Percentiles rank a stretch among this genome's conserved stretches.
Conservation (phyloP, 2,888 invertebrate species). For the Trichacis sp. region DNA sequence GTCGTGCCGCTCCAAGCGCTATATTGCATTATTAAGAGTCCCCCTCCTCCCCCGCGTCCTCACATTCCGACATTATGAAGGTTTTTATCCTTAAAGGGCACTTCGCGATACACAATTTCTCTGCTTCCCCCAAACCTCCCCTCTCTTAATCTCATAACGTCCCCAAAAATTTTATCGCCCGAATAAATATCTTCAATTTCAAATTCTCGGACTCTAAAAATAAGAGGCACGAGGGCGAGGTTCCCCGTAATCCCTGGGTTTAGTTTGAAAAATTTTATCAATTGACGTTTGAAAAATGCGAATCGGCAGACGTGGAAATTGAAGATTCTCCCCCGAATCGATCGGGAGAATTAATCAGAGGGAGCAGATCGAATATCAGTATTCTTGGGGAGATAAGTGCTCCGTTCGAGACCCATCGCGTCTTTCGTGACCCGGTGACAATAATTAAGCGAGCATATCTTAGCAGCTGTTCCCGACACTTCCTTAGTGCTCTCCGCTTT, state of each 20-base stretch:
- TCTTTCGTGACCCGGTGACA: slow-evolving; percentile 17
- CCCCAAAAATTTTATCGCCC: too few relatives aligned
- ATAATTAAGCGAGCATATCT: slow-evolving; percentile 40
- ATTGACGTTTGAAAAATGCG: background rate
- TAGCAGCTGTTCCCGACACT: slow-evolving; percentile 39
- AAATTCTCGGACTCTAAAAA: too few relatives aligned
- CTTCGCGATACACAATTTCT: slow-evolving; percentile 40
- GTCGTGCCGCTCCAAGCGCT: slow-evolving; percentile 62
- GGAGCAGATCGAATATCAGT: background rate
- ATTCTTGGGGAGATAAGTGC: slow-evolving; percentile 9
- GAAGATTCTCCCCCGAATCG: background rate
- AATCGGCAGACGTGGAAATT: background rate
- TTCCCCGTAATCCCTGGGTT: too few relatives aligned
- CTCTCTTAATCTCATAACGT: too few relatives aligned
- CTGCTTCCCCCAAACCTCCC: too few relatives aligned
- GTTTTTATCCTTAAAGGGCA: slow-evolving; percentile 59
- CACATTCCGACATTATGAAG: slow-evolving; percentile 67
- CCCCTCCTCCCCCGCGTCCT: slow-evolving; percentile 49
- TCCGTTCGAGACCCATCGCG: slow-evolving; percentile 10
- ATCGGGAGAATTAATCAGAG: background rate
- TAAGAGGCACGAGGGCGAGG: too few relatives aligned
- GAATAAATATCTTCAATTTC: too few relatives aligned
- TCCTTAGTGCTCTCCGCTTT: slow-evolving; percentile 41
- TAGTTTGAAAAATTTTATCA: too few relatives aligned
- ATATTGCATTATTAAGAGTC: slow-evolving; percentile 68